A percentile compares a stretch with the other conserved stretches of the same genome.
Evolutionary conservation across 2,888 invertebrate species (phyloP).

Genomic region (Diadegma fenestrale): DNA sequence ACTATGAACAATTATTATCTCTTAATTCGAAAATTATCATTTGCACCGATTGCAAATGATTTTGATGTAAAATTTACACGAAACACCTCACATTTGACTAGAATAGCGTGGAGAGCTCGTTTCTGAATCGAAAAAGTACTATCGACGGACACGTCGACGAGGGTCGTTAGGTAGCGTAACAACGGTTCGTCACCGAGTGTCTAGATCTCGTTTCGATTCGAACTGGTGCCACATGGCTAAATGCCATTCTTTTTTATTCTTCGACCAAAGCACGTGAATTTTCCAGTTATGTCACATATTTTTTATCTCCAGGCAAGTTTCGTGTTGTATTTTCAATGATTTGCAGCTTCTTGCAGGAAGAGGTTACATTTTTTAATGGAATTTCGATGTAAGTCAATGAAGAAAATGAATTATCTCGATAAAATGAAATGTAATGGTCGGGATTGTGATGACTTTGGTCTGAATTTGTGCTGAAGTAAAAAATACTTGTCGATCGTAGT

Average conservation of each 20-base stretch:
- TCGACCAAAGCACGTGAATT: not conserved
- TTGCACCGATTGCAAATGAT: not conserved
- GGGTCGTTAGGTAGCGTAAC: slow-evolving; percentile 64
- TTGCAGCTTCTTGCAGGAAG: not conserved
- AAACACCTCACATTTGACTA: not conserved
- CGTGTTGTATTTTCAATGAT: not conserved
- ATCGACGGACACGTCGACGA: slow-evolving; percentile 52
- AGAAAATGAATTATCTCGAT: not conserved
- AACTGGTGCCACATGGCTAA: slow-evolving; percentile 55
- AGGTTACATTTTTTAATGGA: not conserved
- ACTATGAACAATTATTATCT: not conserved
- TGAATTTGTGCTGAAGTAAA: not conserved
- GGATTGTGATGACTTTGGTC: not conserved
- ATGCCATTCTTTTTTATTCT: slow-evolving; percentile 51
- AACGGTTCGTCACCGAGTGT: slow-evolving; percentile 50
- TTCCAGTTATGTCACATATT: not conserved
- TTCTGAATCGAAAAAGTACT: slow-evolving; percentile 40
- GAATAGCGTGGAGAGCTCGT: not conserved
- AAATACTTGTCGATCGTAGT: not conserved
- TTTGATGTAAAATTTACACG: not conserved
- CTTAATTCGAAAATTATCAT: not conserved
- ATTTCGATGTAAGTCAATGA: not conserved
- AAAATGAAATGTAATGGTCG: not conserved
- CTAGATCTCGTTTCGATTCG: slow-evolving; percentile 43
- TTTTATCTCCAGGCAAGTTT: not conserved